Conservation (phyloP, 2,888 invertebrate genomes). For the Drosophila leonis region DNA sequence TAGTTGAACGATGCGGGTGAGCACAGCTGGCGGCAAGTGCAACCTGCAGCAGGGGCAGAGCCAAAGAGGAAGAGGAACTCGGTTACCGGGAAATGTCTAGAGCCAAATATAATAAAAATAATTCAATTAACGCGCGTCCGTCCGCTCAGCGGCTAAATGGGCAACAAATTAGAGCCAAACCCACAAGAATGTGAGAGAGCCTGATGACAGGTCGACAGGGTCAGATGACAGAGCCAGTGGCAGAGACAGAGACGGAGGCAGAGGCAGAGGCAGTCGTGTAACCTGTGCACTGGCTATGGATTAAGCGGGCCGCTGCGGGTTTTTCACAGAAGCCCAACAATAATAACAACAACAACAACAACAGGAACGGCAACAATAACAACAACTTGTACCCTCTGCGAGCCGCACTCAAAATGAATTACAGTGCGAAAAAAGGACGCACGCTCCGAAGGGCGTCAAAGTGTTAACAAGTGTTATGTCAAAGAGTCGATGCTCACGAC, state of each 20-base stretch:
- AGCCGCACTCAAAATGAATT: slow-evolving; percentile 61
- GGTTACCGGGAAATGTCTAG: slow-evolving; percentile 53
- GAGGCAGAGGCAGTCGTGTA: slow-evolving; percentile 1
- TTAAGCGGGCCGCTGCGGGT: slow-evolving; percentile 67
- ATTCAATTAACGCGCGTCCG: slow-evolving; percentile 75
- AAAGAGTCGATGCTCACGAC: slow-evolving; percentile 30
- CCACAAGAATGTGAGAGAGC: slow-evolving; percentile 70
- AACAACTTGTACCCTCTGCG: slow-evolving; percentile 8
- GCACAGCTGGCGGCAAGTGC: slow-evolving; percentile 69
- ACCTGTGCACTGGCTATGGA: slow-evolving; percentile 50
- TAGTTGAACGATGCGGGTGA: slow-evolving; percentile 76
- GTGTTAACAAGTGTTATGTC: slow-evolving; percentile 83
- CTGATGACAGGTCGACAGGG: slow-evolving; percentile 57
- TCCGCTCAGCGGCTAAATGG: slow-evolving; percentile 66
- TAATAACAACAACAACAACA: slow-evolving; percentile 1
- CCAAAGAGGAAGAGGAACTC: slow-evolving; percentile 4
- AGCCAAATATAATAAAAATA: slow-evolving; percentile 72
- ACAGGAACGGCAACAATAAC: neutral
- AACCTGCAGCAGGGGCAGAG: slow-evolving; percentile 10
- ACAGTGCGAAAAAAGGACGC: slow-evolving; percentile 69
- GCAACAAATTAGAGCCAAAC: slow-evolving; percentile 73
- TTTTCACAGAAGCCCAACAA: slow-evolving; percentile 58
- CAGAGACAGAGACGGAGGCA: too few relatives aligned
- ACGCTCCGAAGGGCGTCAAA: slow-evolving; percentile 71
- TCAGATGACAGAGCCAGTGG: neutral